Conservation (phyloP, 1,140 invertebrate species). For the Panulirus ornatus region DNA sequence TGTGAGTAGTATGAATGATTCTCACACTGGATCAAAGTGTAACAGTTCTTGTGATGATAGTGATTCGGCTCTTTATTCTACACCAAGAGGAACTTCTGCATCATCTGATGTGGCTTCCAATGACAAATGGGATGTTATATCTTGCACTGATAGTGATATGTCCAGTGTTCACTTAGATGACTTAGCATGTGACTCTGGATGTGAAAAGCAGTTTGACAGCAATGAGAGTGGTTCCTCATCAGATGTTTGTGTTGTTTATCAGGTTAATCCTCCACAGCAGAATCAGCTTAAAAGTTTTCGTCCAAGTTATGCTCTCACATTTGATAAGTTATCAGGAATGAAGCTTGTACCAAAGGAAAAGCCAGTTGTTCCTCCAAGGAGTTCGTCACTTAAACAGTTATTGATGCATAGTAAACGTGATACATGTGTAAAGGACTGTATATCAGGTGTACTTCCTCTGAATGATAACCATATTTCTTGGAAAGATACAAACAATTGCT, state of each 20-base stretch:
- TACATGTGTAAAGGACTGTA: not conserved
- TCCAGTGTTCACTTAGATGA: constrained; percentile 35
- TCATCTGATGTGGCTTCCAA: not conserved
- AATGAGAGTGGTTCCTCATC: constrained; percentile 26
- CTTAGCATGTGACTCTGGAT: constrained; percentile 14
- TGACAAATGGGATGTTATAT: not conserved
- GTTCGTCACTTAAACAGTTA: constrained; percentile 49
- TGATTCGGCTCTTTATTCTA: not conserved
- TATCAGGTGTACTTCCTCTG: not conserved
- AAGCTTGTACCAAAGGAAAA: constrained; percentile 34
- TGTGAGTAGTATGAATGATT: not conserved
- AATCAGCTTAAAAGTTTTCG: not conserved
- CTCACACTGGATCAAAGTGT: not conserved
- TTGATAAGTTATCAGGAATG: constrained; percentile 16
- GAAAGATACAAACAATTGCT: not conserved
- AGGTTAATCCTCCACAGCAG: not conserved
- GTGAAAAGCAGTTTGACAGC: constrained; percentile 19
- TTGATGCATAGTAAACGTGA: not conserved
- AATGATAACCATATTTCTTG: not conserved
- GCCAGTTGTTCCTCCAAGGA: constrained; percentile 52
- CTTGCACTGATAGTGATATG: constrained; percentile 23
- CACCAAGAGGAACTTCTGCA: not conserved
- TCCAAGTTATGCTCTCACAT: constrained; percentile 32
- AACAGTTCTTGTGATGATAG: not conserved
- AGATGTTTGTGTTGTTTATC: not conserved